phyloP scores from a whole-genome alignment of 2,888 invertebrate genomes.

The Xanthia icteritia region DNA sequence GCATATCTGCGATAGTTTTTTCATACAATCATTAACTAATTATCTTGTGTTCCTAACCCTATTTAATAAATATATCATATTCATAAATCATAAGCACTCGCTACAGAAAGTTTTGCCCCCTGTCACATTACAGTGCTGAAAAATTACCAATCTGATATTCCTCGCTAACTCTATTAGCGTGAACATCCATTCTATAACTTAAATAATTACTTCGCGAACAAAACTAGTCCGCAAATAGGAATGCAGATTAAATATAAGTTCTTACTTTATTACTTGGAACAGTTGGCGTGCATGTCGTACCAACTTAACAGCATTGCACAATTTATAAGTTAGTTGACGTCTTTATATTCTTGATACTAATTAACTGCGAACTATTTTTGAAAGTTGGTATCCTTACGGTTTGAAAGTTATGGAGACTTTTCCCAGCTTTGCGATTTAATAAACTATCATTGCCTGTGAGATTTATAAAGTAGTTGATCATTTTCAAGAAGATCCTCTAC shows the following conservation, averaged over 20 bases:
- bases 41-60: no score
- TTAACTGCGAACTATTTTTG: slow-evolving; percentile 15
- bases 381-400: slow-evolving; percentile 32
- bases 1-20: neutral
- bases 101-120: neutral
- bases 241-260: slow-evolving; percentile 60
- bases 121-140: neutral
- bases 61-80: neutral
- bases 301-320: slow-evolving; percentile 30
- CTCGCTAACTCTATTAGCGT: neutral
- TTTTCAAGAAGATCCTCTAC: neutral
- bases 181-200: slow-evolving; percentile 31
- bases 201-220: slow-evolving; percentile 53
- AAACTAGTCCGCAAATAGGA: slow-evolving; percentile 39
- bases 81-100: neutral
- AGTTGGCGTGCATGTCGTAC: slow-evolving; percentile 56
- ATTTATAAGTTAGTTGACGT: slow-evolving; percentile 44
- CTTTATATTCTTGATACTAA: slow-evolving; percentile 36
- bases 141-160: neutral
- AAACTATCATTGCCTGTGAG: neutral
- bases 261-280: slow-evolving; percentile 51
- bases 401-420: neutral
- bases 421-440: neutral
- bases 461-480: neutral
- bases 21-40: neutral